Evolutionary conservation across 1,140 invertebrate species (phyloP), one percentile per base, ranked within the genome.

Genomic region (Ips nitidus): DNA sequence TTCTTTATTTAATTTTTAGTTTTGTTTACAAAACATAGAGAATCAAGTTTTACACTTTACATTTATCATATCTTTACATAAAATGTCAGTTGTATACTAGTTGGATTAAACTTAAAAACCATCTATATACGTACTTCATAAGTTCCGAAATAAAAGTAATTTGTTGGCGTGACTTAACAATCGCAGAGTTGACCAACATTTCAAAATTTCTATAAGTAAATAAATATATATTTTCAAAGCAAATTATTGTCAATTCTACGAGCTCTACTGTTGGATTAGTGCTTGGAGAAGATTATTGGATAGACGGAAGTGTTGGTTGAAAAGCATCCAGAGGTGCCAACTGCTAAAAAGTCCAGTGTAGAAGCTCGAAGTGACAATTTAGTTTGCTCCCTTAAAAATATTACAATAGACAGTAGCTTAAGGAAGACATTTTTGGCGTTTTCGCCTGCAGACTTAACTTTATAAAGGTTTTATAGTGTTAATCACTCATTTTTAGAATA

Each of bases 371-470:
- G 74, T 75, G 75, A 77, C 76, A 77, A 76, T 74, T 75, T 76
- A 75, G 72, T 75, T 77, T 75, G 75, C 76, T 76, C 73, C 74
- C 62, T 70, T 73, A 73, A 73, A 70, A 71, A 73, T 22, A 22
- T 75, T 76, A 75, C 75, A 77, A 74, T 75, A 75, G 74, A 76
- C 73, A 76, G 74, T 77, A 77, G 76, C 76, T 74, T 77, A 75
- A 77, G 76, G 76, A 77, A 77, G 76, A 77, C 76, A 76, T 77
- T 74, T 77, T 77, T 77, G 75, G 76, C 75, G 69, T 74, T 70
- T 70, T 74, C 71, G 75, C 75, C 76, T 68, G 75, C 76, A 72
- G 72, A 77, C 76, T 77, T 75, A 76, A 74, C 73, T 76, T 73
- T 65, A 66, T 77, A 74, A 60, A 61, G 75, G 3, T 22, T 22